Evolutionary conservation across 2,888 invertebrate species (phyloP), one percentile per base, ranked within the genome.

Genomic region (Eumacrocentrus americanus): DNA sequence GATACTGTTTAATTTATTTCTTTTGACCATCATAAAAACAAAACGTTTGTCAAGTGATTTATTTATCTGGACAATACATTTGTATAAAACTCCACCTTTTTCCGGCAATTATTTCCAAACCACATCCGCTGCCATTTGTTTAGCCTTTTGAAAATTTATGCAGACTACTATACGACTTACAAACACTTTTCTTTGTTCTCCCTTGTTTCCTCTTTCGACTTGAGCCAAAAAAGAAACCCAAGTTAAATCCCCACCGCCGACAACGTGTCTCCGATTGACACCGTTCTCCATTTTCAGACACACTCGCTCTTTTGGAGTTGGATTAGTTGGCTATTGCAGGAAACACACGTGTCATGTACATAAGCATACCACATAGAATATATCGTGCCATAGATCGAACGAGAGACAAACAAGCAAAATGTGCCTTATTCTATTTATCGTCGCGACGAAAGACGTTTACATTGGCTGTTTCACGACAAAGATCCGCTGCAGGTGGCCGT

Each of bases 401-500:
- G n/a, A n/a, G n/a, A n/a, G n/a, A n/a, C n/a, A n/a, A n/a, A n/a
- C n/a, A n/a, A n/a, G n/a, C 14, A 38, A 14, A 14, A 38, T 14
- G 38, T 38, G 7, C 16, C 16, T 7, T n/a, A 11, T 12, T 44
- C 11, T 44, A 44, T 40, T 12, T 20, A 44, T 35, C n/a, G 12
- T 44, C 18, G 11, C 46, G 54, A 54, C 54, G 44, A 54, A 44
- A 47, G 55, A 55, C 46, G 23, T 37, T 37, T 47, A 54, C 38
- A 16, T 52, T 51, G 9, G 40, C 25, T 37, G 57, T 48, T 38
- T 50, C 57, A 57, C 40, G 57, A 50, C 57, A 50, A 57, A 48
- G 57, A 57, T 48, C 38, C 25, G 29, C 25, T 47, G 48, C 57
- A 57, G 57, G 57, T 57, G 57, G 57, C 57, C 57, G 18, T 25